Base-by-base conservation (phyloP, 2,113 vertebrate species). In the Trichechus manatus region DNA sequence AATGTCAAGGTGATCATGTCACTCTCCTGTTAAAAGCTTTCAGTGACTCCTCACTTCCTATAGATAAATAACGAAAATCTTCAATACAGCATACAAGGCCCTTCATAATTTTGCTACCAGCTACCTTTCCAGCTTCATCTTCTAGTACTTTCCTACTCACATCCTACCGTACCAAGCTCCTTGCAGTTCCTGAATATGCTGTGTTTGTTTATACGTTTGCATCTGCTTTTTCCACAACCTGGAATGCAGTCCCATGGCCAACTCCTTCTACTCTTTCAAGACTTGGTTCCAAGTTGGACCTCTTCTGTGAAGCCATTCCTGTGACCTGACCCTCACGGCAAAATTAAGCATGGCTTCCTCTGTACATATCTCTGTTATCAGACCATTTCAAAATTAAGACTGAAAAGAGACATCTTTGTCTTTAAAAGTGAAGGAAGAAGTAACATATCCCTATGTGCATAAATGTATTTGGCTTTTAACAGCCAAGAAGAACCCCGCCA, bases 291-390 rank as follows among this genome's bases (percentile, higher is more conserved):
- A 68, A 91, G 31, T 92, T 86, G 44, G 39, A 86, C 39, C 31
- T 94, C 31, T 87, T 90, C 68, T 96, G 50, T 83, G 42, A 95
- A 97, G 64, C 61, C 33, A 78, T 74, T 95, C 44, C 44, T 93
- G 80, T 81, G 47, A 94, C 11, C 29, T 81, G 92, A 93, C 64
- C 75, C 20, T 33, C 61, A 89, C 59, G 29, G 47, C 42, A 92
- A 94, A 95, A 19, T 70, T 75, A 89, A 96, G 56, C 9, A 72
- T 56, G 75, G 89, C 25, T 53, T 83, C 74, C 44, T 81, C 83
- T 93, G 14, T 59, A 70, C 36, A n/a, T 64, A 39, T 31, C 78
- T 87, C 79, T 88, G 29, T 74, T 33, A 75, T 25, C 91, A 29
- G 47, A 61, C 13, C 39, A 77, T 84, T 85, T 61, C 59, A 91